phyloP scores from a whole-genome alignment of 2,113 vertebrate species.

The Manacus vitellinus region DNA sequence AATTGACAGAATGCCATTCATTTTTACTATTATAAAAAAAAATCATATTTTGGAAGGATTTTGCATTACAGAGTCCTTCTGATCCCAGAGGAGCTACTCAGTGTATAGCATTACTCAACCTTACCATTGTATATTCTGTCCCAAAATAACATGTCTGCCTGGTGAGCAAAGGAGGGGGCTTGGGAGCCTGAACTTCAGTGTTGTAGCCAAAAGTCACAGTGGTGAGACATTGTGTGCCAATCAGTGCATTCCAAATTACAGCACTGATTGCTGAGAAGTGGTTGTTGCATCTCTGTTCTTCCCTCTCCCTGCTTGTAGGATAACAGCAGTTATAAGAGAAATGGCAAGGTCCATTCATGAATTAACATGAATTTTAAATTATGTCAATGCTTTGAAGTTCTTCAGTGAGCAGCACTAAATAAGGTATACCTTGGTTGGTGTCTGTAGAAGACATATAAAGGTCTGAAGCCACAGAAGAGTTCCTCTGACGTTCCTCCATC shows the following conservation, averaged over 20 bases:
- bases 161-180: neutral
- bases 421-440: rapidly evolving
- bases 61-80: neutral
- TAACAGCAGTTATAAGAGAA: neutral
- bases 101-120: neutral
- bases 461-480: neutral
- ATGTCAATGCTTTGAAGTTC: neutral
- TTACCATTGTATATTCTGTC: neutral
- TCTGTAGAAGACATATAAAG: neutral
- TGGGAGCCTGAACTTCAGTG: neutral
- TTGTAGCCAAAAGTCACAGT: neutral
- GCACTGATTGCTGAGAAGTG: neutral
- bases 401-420: neutral
- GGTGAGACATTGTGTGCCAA: neutral
- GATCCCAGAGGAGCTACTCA: neutral
- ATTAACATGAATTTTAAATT: neutral
- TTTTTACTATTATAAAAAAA: neutral
- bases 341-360: neutral
- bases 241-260: neutral
- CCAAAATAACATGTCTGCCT: neutral
- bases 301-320: neutral
- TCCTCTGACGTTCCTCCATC: neutral
- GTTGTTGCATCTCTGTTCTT: neutral
- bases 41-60: neutral
- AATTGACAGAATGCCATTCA: neutral